A percentile compares a stretch with the other conserved stretches of the same genome.
Evolutionary conservation across 1,140 invertebrate genomes (phyloP).

Genomic region (Leptinotarsa texana): DNA sequence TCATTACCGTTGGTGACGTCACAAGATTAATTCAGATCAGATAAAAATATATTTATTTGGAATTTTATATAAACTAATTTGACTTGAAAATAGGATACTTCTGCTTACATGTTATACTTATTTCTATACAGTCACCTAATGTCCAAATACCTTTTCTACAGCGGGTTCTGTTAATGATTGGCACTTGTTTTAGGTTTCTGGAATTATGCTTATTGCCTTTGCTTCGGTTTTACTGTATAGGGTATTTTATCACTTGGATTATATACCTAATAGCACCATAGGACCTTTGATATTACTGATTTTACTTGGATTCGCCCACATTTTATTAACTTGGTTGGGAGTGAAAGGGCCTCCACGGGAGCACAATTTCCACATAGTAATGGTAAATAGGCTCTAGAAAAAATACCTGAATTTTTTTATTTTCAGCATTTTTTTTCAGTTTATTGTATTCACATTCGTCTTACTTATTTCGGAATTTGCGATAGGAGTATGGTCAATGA

Average conservation of each 20-base stretch:
- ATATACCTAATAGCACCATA: conserved; percentile 45
- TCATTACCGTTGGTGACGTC: too few relatives aligned
- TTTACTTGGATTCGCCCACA: conserved; percentile 46
- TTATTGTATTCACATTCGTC: conserved; percentile 46
- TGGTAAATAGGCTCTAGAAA: conserved; percentile 39
- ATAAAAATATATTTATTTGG: too few relatives aligned
- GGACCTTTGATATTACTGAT: conserved; percentile 49
- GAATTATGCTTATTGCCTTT: conserved; percentile 45
- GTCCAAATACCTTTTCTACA: too few relatives aligned
- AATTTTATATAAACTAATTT: too few relatives aligned
- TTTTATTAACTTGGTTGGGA: conserved; percentile 50
- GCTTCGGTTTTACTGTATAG: conserved; percentile 46
- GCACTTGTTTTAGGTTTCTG: conserved; percentile 46
- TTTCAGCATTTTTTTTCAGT: conserved; percentile 40
- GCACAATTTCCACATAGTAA: conserved; percentile 50
- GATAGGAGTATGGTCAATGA: conserved; percentile 48
- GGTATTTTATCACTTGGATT: conserved; percentile 50
- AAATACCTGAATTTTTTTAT: not conserved
- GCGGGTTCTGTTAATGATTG: not conserved
- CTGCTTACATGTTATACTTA: too few relatives aligned
- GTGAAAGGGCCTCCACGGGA: conserved; percentile 50
- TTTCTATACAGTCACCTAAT: too few relatives aligned
- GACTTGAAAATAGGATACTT: too few relatives aligned
- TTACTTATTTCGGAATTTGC: conserved; percentile 47
- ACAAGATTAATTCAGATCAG: too few relatives aligned